Evolutionary conservation across 2,888 invertebrate species (phyloP), one percentile per base, ranked within the genome.

Genomic region (Galerucella pusilla): DNA sequence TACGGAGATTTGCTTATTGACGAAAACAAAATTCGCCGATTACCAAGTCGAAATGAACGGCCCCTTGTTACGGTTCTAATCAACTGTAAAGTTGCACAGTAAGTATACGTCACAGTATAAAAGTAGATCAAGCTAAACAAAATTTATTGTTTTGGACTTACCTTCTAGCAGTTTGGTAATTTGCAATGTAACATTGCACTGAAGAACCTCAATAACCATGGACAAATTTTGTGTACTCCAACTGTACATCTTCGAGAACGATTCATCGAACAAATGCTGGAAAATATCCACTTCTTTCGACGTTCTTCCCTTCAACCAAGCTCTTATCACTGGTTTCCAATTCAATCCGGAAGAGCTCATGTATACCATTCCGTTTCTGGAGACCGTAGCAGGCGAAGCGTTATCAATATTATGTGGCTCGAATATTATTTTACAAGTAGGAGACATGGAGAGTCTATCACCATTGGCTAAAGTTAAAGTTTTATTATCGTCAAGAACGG

Each of bases 401-500:
- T 98, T 98, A 85, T 98, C 98, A 77, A 98, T 97, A 86, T 98
- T 98, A 86, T 98, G 97, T 0, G 98, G 97, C 85, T 98, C 98
- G 86, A 98, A 98, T 81, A 98, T 96, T 73, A 98, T 96, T 89
- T 98, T 98, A 74, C 97, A 97, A 11, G 94, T 94, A 0, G 96
- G 94, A 0, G 97, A 93, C 98, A 98, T 98, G 0, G 96, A 93
- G 71, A 98, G 90, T 49, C 98, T 92, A 89, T 98, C 98, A 7
- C 98, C 97, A 84, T 98, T 98, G 5, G 98, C 98, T 80, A 98
- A 88, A 0, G 98, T 98, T 80, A 98, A 88, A 0, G 97, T 97
- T 89, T 96, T 97, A 85, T 98, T 98, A 84, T 98, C 98, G 87
- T 98, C 98, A 68, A 98, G 89, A 0, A 98, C 98, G 0, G 98